Conservation (phyloP, 1,140 invertebrate species). For the Aplysia californica region DNA sequence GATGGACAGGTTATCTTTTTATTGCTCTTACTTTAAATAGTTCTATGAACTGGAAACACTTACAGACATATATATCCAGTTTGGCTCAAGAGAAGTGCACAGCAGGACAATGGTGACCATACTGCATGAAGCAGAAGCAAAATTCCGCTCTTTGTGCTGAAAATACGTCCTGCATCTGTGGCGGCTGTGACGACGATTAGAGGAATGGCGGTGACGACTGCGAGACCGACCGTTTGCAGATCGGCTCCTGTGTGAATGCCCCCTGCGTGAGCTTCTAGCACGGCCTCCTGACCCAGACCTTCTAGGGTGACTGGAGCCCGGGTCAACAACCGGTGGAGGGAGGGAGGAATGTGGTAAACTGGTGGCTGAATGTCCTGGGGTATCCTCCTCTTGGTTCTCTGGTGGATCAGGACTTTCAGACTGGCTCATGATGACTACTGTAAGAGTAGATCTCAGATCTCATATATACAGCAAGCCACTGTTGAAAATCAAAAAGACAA, state of each 20-base stretch:
- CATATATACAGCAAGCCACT: too few relatives aligned
- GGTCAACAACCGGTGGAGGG: slow-evolving; percentile 13
- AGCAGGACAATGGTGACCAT: slow-evolving; percentile 61
- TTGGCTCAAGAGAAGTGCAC: slow-evolving; percentile 59
- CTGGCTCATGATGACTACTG: too few relatives aligned
- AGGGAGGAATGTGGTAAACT: too few relatives aligned
- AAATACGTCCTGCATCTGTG: slow-evolving; percentile 36
- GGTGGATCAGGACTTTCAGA: too few relatives aligned
- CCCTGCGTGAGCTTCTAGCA: slow-evolving; percentile 33
- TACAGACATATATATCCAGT: slow-evolving; percentile 28
- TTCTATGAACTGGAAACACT: neutral
- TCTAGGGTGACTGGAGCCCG: neutral
- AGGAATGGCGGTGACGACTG: slow-evolving; percentile 37
- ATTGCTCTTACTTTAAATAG: neutral
- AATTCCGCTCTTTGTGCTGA: slow-evolving; percentile 60
- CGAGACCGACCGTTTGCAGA: slow-evolving; percentile 43
- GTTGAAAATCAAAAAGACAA: too few relatives aligned
- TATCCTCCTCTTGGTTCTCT: too few relatives aligned
- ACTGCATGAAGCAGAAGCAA: slow-evolving; percentile 56
- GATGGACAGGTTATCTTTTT: too few relatives aligned
- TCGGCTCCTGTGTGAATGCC: slow-evolving; percentile 40
- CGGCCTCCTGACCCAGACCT: slow-evolving; percentile 23
- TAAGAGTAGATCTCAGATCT: too few relatives aligned
- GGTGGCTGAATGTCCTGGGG: too few relatives aligned
- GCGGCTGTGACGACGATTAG: slow-evolving; percentile 28